phyloP scores from a whole-genome alignment of 2,797 vertebrate species.

The Tinamus major region DNA sequence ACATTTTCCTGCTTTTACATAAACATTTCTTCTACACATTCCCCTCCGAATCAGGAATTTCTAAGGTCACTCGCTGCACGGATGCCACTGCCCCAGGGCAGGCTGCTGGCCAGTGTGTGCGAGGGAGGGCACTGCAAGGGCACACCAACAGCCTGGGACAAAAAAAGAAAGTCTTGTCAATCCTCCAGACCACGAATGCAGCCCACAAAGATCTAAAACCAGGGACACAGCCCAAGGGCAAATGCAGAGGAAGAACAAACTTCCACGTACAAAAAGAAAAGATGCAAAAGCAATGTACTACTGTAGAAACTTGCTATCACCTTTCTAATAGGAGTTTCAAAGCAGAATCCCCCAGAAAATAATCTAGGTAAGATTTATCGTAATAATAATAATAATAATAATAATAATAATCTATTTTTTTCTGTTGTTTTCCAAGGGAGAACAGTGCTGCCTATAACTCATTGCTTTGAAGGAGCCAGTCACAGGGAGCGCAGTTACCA shows the following conservation, averaged over 20 bases:
- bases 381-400: neutral
- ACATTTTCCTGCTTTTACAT: neutral
- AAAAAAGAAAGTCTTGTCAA: neutral
- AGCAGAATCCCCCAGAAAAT: neutral
- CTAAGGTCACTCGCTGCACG: rapidly evolving
- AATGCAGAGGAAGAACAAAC: neutral
- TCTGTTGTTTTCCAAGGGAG: neutral
- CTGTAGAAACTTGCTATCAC: neutral
- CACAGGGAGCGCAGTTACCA: neutral
- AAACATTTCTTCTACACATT: neutral
- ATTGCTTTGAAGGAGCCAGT: neutral
- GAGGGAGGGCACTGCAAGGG: neutral
- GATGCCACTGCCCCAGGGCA: neutral
- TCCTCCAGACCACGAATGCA: neutral
- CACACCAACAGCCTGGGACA: neutral
- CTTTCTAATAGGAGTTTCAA: neutral
- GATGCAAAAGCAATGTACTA: neutral
- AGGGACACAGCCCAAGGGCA: neutral
- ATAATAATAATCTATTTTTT: neutral
- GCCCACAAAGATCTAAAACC: neutral
- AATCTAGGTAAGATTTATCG: neutral
- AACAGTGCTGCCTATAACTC: neutral
- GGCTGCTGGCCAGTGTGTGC: neutral
- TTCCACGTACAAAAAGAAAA: neutral
- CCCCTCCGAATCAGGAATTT: neutral